phyloP scores from a whole-genome alignment of 1,140 invertebrate species.

The Eumaeus atala region DNA sequence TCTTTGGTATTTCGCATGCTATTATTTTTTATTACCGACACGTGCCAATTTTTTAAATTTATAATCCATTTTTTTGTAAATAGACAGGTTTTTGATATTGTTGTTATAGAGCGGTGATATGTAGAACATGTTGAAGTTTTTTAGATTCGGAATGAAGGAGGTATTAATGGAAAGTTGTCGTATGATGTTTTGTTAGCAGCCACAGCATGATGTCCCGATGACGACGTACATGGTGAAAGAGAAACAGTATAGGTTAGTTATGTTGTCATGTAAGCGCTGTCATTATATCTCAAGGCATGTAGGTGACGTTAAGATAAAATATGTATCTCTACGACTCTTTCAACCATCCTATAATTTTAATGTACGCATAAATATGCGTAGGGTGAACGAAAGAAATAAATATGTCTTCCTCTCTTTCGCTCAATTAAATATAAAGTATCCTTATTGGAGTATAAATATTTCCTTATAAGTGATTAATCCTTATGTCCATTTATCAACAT shows the following conservation, averaged over 20 bases:
- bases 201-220: constrained; percentile 13
- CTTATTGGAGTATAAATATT: too few relatives aligned
- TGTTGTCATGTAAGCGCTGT: background rate
- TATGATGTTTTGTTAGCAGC: constrained; percentile 21
- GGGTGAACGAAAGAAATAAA: too few relatives aligned
- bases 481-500: too few relatives aligned
- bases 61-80: background rate
- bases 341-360: too few relatives aligned
- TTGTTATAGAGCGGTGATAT: background rate
- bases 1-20: constrained; percentile 57
- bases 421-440: too few relatives aligned
- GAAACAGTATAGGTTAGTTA: constrained; percentile 23
- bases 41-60: background rate
- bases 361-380: too few relatives aligned
- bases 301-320: too few relatives aligned
- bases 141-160: background rate
- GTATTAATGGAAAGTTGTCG: constrained; percentile 5
- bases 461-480: too few relatives aligned
- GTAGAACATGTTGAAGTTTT: background rate
- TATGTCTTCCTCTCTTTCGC: too few relatives aligned
- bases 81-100: background rate
- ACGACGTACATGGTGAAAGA: constrained; percentile 26
- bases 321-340: too few relatives aligned
- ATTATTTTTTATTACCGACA: background rate
- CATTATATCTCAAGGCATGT: too few relatives aligned